Base-by-base conservation (phyloP, 2,888 invertebrate genomes). In the Drosophila fulvimacula region DNA sequence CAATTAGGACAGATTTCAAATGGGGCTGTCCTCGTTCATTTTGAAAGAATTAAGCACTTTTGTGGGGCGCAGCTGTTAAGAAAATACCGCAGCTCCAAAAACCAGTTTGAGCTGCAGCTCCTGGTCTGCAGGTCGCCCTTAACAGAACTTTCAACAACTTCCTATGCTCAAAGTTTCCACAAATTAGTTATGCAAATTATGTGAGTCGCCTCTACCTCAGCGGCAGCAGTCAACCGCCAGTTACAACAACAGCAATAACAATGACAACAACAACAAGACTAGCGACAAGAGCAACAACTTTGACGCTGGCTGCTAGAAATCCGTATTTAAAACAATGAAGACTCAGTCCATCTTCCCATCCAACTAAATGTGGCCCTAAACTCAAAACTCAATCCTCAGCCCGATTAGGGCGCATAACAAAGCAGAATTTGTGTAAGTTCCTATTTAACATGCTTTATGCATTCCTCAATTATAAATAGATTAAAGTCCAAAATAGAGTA, bases 401-500 rank as follows among this genome's bases (percentile, higher is more conserved):
- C 80, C 83, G 83, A 84, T 84, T 84, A 87, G 83, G 78, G 52
- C 83, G 87, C 87, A 84, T 84, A 84, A 84, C 83, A 84, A 87
- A 84, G 87, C 76, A 82, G 82, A 87, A 84, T 84, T 84, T 84
- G 83, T 84, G 87, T 87, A 84, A 84, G 83, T 84, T 84, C 80
- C 82, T 82, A 87, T 84, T 84, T 84, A 84, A 87, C 83, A 84
- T 84, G 83, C 83, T 87, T 84, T 84, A 84, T 84, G 83, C 83
- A 84, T 87, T 84, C 87, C 83, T 87, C 83, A 84, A 84, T 84
- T 84, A 84, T 84, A 84, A 84, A 84, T 84, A 84, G 83, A 84
- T 84, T 84, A 84, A 84, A 84, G 83, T 87, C 88, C 82, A 80
- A 87, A 84, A 84, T 84, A 87, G 87, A 87, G 87, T 87, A 84